Base-by-base conservation (phyloP, 2,888 invertebrate species). In the Acanthosepion esculentum region DNA sequence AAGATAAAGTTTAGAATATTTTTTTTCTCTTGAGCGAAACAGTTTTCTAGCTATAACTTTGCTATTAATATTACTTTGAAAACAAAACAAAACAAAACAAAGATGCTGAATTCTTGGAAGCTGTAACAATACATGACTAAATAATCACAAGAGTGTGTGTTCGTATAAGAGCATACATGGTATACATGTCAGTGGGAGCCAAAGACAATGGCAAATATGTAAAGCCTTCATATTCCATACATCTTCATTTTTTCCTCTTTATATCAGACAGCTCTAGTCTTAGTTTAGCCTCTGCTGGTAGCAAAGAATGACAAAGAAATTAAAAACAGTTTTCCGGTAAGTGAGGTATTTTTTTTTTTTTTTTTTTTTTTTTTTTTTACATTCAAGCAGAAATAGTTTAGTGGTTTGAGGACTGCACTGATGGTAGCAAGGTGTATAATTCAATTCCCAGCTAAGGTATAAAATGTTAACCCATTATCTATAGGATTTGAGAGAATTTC, bases 241-340 rank as follows among this genome's bases (percentile, higher is more conserved):
- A 78, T 78, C 78, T 78, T 78, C 78, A 78, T 78, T n/a, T 78
- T 78, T 78, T 78, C 33, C 78, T 78, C 78, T 78, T 78, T 78
- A 78, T 78, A 78, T n/a, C 78, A 78, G 78, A 78, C 78, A 78
- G n/a, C 78, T 78, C 78, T n/a, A n/a, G 33, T 78, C 78, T 78
- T 78, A 33, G 78, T 78, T 78, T 78, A 78, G n/a, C 78, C 78
- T 78, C 78, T 15, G 78, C 26, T 64, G 23, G 26, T 64, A 64
- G 26, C 15, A 18, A 78, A 78, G 78, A 78, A 78, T n/a, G 5
- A 33, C n/a, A n/a, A 78, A 78, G 29, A 78, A 78, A 78, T 78
- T 33, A 78, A n/a, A 18, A 78, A 78, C 78, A 78, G 78, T 78
- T 78, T 78, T 78, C 78, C 33, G 15, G n/a, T 78, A n/a, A 78